phyloP scores from a whole-genome alignment of 1,140 invertebrate genomes.

The Lepidurus couesii region DNA sequence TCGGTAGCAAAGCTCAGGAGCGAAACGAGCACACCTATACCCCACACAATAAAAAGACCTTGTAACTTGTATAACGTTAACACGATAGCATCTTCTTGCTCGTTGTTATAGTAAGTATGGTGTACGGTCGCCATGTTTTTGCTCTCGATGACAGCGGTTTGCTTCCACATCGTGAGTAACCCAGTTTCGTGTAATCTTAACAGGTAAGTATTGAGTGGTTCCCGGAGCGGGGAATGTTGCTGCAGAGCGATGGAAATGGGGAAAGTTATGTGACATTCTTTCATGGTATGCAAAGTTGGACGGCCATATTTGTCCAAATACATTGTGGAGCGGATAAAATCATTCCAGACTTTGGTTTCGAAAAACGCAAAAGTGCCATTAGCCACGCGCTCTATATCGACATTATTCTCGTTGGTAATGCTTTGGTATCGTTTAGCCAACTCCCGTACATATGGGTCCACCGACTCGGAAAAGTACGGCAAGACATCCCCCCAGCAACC shows the following conservation, averaged over 20 bases:
- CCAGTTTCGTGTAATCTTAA: background rate
- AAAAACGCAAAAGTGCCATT: background rate
- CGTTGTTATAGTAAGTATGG: background rate
- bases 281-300: background rate
- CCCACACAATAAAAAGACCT: background rate
- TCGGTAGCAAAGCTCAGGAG: background rate
- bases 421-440: background rate
- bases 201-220: background rate
- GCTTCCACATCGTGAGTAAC: background rate
- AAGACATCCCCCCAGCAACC: background rate
- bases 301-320: background rate
- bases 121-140: background rate
- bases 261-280: background rate
- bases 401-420: background rate
- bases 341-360: background rate
- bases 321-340: background rate
- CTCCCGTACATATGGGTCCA: background rate
- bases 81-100: background rate
- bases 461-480: background rate
- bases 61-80: background rate
- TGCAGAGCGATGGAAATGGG: conserved; percentile 2
- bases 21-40: background rate
- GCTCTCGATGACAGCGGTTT: background rate
- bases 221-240: background rate
- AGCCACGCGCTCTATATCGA: background rate